Base-by-base conservation (phyloP, 2,888 invertebrate genomes). In the Synanthedon vespiformis region DNA sequence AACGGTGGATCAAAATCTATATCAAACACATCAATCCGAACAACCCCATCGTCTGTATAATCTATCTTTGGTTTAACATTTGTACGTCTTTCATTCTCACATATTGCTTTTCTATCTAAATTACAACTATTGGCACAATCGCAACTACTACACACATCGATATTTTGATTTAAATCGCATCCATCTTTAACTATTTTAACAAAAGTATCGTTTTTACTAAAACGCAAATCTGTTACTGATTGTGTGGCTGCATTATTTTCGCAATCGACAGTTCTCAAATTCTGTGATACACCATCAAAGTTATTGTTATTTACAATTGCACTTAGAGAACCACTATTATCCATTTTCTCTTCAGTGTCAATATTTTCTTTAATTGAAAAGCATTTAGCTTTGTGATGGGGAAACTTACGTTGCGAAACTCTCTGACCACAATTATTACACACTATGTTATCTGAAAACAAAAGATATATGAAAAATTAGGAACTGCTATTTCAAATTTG, bases 11-110 rank as follows among this genome's bases (percentile, higher is more conserved):
- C 47, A 48, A 77, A 62, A 54, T 75, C 74, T 40, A 70, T 56
- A 61, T 82, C 81, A 55, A 76, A 70, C 16, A 68, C 70, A 48
- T 81, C 74, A 13, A 85, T 65, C 70, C 78, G 82, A 8, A 85
- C 67, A n/a, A 70, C 71, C 27, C 83, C 83, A 60, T 79, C 74
- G 41, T 57, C 56, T 54, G 65, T 68, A 51, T 72, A 75, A 58
- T 75, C 76, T 52, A 84, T 62, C 54, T 72, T 63, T 18, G 79
- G 72, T 34, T 58, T 54, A 47, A 56, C 51, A 18, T 55, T 52
- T 48, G 10, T 8, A 10, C 8, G 22, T 18, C 16, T 14, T 16
- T 10, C 18, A 12, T 18, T 16, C 3, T 48, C 12, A 18, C 48
- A 16, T 48, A 16, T 16, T 18, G 12, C 40, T 34, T 11, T 41